phyloP scores from a whole-genome alignment of 2,113 vertebrate species.

The Cygnus buccinator region DNA sequence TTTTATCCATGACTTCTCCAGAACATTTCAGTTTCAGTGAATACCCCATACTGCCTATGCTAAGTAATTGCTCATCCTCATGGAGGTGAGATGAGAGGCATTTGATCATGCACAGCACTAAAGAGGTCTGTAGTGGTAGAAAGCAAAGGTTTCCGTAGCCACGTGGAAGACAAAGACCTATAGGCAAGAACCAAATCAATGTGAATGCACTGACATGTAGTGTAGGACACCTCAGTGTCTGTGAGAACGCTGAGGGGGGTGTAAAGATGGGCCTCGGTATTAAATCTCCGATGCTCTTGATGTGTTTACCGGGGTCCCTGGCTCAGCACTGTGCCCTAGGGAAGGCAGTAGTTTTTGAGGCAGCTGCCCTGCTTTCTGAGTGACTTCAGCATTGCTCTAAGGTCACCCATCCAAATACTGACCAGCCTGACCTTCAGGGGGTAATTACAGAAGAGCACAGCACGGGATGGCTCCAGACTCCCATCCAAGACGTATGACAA shows the following conservation, averaged over 20 bases:
- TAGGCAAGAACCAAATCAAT: neutral
- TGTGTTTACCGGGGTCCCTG: neutral
- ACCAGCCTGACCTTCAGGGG: conserved; percentile 25
- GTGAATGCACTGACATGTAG: neutral
- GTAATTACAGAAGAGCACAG: neutral
- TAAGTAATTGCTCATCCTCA: neutral
- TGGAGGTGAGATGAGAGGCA: neutral
- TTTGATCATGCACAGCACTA: neutral
- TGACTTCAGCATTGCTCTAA: conserved; percentile 23
- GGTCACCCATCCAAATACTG: neutral
- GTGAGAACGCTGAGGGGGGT: neutral
- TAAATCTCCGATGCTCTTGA: neutral
- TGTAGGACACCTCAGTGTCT: neutral
- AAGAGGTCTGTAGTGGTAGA: neutral
- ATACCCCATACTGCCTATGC: neutral
- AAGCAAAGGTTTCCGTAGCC: neutral
- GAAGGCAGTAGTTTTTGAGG: neutral
- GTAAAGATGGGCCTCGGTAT: neutral
- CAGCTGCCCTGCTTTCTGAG: conserved; percentile 7
- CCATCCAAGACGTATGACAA: neutral
- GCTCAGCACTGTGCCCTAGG: neutral
- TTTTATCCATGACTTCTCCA: neutral
- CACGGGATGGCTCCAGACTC: neutral
- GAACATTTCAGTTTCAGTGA: neutral
- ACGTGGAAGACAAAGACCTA: neutral